Conservation (phyloP, 2,113 vertebrate species). For the Ondatra zibethicus region DNA sequence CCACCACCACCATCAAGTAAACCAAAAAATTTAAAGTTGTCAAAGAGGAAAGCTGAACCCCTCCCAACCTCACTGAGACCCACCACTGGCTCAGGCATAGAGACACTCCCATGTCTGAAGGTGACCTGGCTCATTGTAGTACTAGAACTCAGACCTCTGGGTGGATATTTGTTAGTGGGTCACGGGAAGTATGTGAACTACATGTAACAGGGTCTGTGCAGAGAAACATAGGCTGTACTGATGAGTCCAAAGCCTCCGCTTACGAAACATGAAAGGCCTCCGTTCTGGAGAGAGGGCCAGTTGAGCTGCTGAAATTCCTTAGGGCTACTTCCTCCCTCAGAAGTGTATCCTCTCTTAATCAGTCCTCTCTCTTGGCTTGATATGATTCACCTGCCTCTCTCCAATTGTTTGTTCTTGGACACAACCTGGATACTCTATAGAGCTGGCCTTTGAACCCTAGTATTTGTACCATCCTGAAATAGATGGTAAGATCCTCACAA, state of each 20-base stretch:
- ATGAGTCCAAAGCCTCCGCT: not conserved
- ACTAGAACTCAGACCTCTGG: not conserved
- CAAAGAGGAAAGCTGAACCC: not conserved
- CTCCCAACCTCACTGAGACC: not conserved
- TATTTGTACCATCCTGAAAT: no score
- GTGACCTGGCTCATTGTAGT: not conserved
- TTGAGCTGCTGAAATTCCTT: not conserved
- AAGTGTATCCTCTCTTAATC: not conserved
- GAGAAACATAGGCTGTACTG: not conserved
- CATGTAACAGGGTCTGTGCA: not conserved
- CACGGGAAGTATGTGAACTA: not conserved
- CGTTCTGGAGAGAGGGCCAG: not conserved
- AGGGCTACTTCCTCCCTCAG: not conserved
- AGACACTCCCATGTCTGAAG: not conserved
- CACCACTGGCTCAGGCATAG: not conserved
- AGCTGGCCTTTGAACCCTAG: no score
- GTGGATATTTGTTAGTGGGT: not conserved
- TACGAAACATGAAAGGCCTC: not conserved
- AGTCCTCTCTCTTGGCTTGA: not conserved
- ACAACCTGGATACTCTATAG: no score
- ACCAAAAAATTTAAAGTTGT: not conserved
- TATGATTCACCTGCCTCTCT: not conserved
- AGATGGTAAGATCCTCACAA: no score
- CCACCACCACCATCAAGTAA: not conserved
- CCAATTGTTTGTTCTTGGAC: no score